Conservation (phyloP, 2,797 vertebrate genomes). For the Tolypeutes matacus region DNA sequence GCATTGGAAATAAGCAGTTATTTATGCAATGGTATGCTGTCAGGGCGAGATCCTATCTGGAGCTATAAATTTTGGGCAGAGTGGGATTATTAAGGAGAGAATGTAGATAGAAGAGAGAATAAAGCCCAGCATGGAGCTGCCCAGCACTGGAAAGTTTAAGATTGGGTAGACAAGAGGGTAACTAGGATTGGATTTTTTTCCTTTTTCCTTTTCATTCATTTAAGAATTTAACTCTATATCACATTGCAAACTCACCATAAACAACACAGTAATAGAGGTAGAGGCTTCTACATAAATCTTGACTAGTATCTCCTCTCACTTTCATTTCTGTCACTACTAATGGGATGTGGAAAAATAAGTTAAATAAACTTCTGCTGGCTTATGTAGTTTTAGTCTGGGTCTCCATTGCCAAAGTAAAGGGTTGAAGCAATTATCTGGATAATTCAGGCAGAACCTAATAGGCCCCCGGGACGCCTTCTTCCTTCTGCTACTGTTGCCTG, state of each 20-base stretch:
- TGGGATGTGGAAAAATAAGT: conserved; percentile 31
- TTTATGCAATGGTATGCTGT: neutral
- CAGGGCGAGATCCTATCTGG: neutral
- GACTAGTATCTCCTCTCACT: neutral
- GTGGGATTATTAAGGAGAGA: neutral
- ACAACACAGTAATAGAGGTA: neutral
- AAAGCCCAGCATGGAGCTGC: neutral
- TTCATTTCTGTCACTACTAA: conserved; percentile 35
- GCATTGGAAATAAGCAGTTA: neutral
- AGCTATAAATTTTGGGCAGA: neutral
- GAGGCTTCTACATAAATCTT: neutral
- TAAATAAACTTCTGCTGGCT: conserved; percentile 42
- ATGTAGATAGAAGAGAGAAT: neutral
- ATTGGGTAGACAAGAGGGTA: neutral
- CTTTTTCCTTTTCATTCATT: neutral
- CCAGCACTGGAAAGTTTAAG: neutral
- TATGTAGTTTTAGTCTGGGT: neutral
- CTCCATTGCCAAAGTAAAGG: conserved; percentile 43
- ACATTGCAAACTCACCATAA: neutral
- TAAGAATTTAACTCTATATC: neutral
- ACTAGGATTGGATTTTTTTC: neutral
- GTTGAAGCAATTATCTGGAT: conserved; percentile 68
- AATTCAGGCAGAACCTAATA: conserved; percentile 71
- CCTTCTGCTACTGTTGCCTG: conserved; percentile 29
- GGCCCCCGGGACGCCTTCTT: conserved; percentile 13